A percentile compares a stretch with the other conserved stretches of the same genome.
Evolutionary conservation across 2,888 invertebrate species (phyloP).

Genomic region (Sphaeridia pumilis): DNA sequence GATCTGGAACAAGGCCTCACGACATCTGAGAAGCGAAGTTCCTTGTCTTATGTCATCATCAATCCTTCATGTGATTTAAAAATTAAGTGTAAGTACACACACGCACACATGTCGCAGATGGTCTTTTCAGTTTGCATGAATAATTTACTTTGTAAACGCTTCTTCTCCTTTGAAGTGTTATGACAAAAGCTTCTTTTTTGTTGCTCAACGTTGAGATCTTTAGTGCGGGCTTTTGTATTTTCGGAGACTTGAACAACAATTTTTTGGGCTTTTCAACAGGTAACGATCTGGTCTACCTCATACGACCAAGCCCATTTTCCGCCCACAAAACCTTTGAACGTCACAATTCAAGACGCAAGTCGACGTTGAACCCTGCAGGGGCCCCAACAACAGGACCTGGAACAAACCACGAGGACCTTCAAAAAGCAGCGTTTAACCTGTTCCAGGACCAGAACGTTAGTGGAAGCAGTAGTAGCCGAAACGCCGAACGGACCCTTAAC

Average conservation of each 20-base stretch:
- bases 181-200: too few species aligned
- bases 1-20: slow-evolving; percentile 73
- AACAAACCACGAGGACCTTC: slow-evolving; percentile 29
- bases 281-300: slow-evolving; percentile 77
- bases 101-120: too few species aligned
- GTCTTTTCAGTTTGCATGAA: too few species aligned
- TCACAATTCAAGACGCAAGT: slow-evolving; percentile 72
- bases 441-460: slow-evolving; percentile 20
- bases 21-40: slow-evolving; percentile 82
- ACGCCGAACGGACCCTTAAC: too few species aligned
- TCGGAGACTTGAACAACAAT: too few species aligned
- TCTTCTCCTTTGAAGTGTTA: too few species aligned
- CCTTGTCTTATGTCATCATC: slow-evolving; percentile 92
- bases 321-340: slow-evolving; percentile 88
- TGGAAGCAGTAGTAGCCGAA: too few species aligned
- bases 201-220: too few species aligned
- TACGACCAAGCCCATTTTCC: slow-evolving; percentile 86
- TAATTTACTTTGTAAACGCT: too few species aligned
- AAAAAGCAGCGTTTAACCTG: slow-evolving; percentile 28
- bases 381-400: slow-evolving; percentile 6
- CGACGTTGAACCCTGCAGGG: slow-evolving; percentile 21
- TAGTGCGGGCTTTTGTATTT: too few species aligned
- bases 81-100: slow-evolving; percentile 50
- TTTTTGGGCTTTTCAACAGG: slow-evolving; percentile 42
- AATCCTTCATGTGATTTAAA: slow-evolving; percentile 95